These are phyloP conservation scores for Glyptemys insculpta DNA, from an alignment of 2,797 vertebrate species.

Conservation along the genomic window DNA sequence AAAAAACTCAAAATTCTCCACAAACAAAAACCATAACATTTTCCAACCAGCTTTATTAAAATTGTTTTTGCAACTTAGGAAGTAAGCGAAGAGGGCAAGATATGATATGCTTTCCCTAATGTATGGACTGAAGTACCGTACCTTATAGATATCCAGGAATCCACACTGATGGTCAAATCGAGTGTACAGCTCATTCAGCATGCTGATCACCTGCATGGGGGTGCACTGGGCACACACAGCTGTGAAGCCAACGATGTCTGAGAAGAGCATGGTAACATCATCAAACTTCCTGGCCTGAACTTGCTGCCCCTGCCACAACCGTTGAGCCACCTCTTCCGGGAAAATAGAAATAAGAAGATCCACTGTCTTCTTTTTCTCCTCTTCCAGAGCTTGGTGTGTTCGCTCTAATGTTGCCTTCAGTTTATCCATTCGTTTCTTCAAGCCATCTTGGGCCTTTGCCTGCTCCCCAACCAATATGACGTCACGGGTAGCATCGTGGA, in stretches of 20 bases:
- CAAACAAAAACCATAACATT: background rate
- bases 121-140: conserved; percentile 68
- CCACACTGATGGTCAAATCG: conserved; percentile 99
- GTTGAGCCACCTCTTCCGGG: conserved; percentile 96
- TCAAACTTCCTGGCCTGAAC: conserved; percentile 98
- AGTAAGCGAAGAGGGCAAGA: background rate
- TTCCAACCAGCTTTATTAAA: background rate
- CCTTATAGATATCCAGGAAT: conserved; percentile 98
- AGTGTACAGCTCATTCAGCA: conserved; percentile 98
- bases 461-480: conserved; percentile 98
- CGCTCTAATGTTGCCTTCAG: conserved; percentile 96
- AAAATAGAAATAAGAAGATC: conserved; percentile 99
- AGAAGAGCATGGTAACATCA: conserved; percentile 99
- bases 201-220: conserved; percentile 99
- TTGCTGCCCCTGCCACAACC: conserved; percentile 95
- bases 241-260: conserved; percentile 98
- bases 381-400: conserved; percentile 95
- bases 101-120: background rate
- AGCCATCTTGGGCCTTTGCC: conserved; percentile 96
- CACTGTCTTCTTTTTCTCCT: conserved; percentile 97
- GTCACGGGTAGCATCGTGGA: conserved; percentile 96
- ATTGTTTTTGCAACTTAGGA: background rate
- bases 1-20: background rate
- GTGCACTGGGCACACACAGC: conserved; percentile 98
- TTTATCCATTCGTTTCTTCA: conserved; percentile 99